Percentiles rank a stretch among this genome's conserved stretches.
These are phyloP conservation scores for Artemia franciscana DNA, from an alignment of 1,140 invertebrate species.

Conservation along the genomic window DNA sequence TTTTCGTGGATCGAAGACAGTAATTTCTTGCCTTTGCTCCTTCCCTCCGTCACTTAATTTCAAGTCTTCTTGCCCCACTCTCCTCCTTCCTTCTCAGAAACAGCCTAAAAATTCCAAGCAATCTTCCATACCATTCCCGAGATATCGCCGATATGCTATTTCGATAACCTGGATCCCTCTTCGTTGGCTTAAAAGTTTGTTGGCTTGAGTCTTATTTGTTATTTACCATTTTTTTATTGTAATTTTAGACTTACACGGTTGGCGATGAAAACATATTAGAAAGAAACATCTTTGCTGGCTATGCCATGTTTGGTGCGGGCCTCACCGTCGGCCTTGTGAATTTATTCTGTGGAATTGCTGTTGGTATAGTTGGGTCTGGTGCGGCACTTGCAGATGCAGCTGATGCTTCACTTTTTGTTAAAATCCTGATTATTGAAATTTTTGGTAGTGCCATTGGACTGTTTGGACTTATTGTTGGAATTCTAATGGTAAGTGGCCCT, in stretches of 20 bases:
- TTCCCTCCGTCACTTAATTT: too few species aligned
- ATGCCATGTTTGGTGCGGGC: conserved; percentile 86
- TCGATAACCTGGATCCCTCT: too few species aligned
- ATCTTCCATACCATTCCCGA: too few species aligned
- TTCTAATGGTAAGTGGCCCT: conserved; percentile 62
- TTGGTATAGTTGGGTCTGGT: conserved; percentile 80
- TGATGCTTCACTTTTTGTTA: conserved; percentile 79
- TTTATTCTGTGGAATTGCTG: conserved; percentile 80
- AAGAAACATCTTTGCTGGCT: conserved; percentile 46
- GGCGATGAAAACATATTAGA: conserved; percentile 1
- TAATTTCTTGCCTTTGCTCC: too few species aligned
- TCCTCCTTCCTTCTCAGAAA: too few species aligned
- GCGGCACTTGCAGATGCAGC: conserved; percentile 88
- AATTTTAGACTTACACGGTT: not conserved
- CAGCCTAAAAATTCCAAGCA: too few species aligned
- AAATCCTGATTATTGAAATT: conserved; percentile 93
- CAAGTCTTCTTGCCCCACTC: too few species aligned
- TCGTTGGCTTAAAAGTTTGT: too few species aligned
- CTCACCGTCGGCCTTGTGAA: conserved; percentile 80
- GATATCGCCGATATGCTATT: too few species aligned
- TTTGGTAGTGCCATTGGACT: conserved; percentile 93
- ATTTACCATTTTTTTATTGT: too few species aligned
- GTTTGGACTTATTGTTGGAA: conserved; percentile 92
- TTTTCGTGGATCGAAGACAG: too few species aligned
- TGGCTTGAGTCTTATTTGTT: too few species aligned